Conservation (phyloP, 2,113 vertebrate species). For the Merops nubicus region DNA sequence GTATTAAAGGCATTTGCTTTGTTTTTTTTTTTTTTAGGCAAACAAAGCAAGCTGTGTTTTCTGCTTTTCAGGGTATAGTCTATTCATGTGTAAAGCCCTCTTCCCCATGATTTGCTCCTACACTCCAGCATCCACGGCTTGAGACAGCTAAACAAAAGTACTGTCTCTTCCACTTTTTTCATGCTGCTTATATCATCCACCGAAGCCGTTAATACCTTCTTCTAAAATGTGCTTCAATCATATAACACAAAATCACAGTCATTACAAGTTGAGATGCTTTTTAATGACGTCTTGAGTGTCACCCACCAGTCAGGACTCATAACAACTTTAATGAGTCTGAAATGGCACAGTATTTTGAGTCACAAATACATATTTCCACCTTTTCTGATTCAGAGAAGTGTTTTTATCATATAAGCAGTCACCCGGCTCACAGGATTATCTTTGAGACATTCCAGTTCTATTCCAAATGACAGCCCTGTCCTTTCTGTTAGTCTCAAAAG, state of each 20-base stretch:
- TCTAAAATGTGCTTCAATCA: neutral
- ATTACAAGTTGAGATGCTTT: neutral
- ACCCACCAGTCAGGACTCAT: neutral
- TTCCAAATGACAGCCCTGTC: conserved; percentile 56
- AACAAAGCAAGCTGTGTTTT: neutral
- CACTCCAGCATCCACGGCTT: neutral
- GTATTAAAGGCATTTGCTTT: neutral
- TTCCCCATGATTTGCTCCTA: neutral
- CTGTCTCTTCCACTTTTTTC: neutral
- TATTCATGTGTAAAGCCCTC: conserved; percentile 15
- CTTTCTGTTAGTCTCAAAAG: conserved; percentile 46
- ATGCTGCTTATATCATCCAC: neutral
- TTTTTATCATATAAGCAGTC: conserved; percentile 28
- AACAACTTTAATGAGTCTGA: neutral
- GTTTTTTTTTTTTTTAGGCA: neutral
- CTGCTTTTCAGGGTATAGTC: neutral
- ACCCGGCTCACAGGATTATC: conserved; percentile 48
- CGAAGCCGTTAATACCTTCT: neutral
- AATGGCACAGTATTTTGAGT: neutral
- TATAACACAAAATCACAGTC: neutral
- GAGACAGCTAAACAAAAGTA: conserved; percentile 44
- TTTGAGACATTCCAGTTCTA: conserved; percentile 18
- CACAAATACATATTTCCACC: conserved; percentile 21
- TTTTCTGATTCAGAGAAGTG: neutral
- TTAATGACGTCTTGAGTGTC: neutral